phyloP scores from a whole-genome alignment of 1,140 invertebrate genomes.

The Drosophila trapezifrons region DNA sequence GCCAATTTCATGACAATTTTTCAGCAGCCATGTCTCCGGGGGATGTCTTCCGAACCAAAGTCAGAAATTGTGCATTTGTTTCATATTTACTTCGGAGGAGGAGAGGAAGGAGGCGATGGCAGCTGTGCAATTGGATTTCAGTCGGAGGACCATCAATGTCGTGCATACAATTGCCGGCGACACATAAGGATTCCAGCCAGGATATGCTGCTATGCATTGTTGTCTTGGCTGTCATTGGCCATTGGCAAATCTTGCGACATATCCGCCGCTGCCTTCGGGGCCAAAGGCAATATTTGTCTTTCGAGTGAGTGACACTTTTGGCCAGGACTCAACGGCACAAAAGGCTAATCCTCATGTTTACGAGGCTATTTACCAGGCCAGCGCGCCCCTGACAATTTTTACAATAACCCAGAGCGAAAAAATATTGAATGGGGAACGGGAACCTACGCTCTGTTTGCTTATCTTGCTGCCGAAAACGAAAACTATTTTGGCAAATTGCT shows the following conservation, averaged over 20 bases:
- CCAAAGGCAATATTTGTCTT: conserved; percentile 75
- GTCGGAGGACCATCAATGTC: conserved; percentile 68
- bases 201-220: conserved; percentile 50
- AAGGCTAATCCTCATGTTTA: conserved; percentile 80
- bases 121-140: conserved; percentile 76
- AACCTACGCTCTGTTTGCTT: conserved; percentile 60
- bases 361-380: conserved; percentile 74
- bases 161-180: conserved; percentile 79
- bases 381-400: conserved; percentile 73
- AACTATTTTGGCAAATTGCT: conserved; percentile 80
- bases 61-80: conserved; percentile 70
- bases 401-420: conserved; percentile 62
- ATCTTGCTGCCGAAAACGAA: conserved; percentile 61
- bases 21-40: conserved; percentile 59
- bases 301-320: conserved; percentile 79
- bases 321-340: conserved; percentile 57
- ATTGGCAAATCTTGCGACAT: conserved; percentile 74
- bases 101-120: conserved; percentile 23
- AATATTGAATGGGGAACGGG: conserved; percentile 52
- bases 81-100: conserved; percentile 67
- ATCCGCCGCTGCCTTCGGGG: conserved; percentile 73
- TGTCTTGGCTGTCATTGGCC: conserved; percentile 17
- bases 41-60: conserved; percentile 31
- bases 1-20: conserved; percentile 80
- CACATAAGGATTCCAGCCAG: conserved; percentile 74